Evolutionary conservation across 2,113 vertebrate species (phyloP), one percentile per base, ranked within the genome.

Genomic region (Bubo bubo): DNA sequence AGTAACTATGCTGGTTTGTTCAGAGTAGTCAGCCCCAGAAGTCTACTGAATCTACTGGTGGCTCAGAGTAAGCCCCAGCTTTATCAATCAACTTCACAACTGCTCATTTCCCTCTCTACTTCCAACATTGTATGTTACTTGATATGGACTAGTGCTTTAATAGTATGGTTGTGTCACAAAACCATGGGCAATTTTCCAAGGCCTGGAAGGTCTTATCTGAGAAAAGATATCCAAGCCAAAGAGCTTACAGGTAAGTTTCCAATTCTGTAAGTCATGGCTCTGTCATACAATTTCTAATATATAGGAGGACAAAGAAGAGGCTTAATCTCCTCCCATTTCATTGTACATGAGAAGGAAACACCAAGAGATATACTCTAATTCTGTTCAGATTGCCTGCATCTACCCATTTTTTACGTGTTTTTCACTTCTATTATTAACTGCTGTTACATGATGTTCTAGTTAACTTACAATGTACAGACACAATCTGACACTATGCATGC

Each of bases 51-150:
- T 13, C 70, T 37, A 21, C 20, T 26, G 13, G 52, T 26, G 34
- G 76, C 56, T 86, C 56, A 64, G 26, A 91, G 41, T 9, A 84
- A 87, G 14, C 19, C 30, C 34, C 9, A 93, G 2, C 27, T 55
- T 59, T 8, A 84, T n/a, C 37, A 77, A 11, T 8, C 39, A 59
- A 59, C 34, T 79, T 84, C 41, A 23, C 22, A 75, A 23, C 22
- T 59, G 70, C 60, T 72, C 20, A 50, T 37, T 67, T 90, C 26
- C 26, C 32, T 64, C 39, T n/a, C 84, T 70, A 30, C 45, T 77
- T 52, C 30, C 26, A 41, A 34, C 3, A 27, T 4, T 2, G 1
- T 0, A 1, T 13, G 34, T 32, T 41, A 24, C 28, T 43, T 21
- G 24, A 17, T 9, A 15, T 4, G 4, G 41, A 24, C 39, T 32